These are phyloP conservation scores for Procavia capensis DNA, from an alignment of 2,113 vertebrate genomes.

Conservation along the genomic window DNA sequence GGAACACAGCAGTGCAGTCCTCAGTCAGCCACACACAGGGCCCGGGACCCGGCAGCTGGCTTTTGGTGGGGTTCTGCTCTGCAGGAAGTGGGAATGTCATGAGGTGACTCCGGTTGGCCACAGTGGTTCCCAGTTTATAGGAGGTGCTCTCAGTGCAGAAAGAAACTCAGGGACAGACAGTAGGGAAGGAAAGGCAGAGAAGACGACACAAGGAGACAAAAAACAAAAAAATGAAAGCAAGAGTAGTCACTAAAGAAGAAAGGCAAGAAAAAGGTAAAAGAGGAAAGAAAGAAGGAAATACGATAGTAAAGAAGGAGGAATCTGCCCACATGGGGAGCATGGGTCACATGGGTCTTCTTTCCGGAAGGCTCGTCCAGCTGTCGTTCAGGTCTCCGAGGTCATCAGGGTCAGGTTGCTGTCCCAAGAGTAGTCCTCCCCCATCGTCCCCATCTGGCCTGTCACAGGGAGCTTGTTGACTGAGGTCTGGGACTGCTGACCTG, in stretches of 20 bases:
- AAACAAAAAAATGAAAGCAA: neutral
- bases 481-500: too few relatives aligned
- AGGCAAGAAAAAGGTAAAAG: neutral
- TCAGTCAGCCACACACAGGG: too few relatives aligned
- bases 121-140: rapidly evolving
- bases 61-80: neutral
- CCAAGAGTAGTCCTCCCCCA: neutral
- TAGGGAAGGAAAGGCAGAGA: neutral
- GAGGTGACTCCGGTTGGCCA: neutral
- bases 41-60: neutral
- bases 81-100: neutral
- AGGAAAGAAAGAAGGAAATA: neutral
- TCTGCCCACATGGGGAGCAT: rapidly evolving
- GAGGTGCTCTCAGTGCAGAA: neutral
- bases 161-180: neutral
- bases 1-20: neutral
- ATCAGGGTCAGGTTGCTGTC: too few relatives aligned
- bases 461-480: too few relatives aligned
- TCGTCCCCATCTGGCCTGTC: neutral
- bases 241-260: neutral
- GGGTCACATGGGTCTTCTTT: rapidly evolving
- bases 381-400: neutral
- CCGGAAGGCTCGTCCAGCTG: neutral
- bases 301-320: neutral
- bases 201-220: neutral